phyloP scores from a whole-genome alignment of 2,888 invertebrate genomes.

The Diadromus collaris region DNA sequence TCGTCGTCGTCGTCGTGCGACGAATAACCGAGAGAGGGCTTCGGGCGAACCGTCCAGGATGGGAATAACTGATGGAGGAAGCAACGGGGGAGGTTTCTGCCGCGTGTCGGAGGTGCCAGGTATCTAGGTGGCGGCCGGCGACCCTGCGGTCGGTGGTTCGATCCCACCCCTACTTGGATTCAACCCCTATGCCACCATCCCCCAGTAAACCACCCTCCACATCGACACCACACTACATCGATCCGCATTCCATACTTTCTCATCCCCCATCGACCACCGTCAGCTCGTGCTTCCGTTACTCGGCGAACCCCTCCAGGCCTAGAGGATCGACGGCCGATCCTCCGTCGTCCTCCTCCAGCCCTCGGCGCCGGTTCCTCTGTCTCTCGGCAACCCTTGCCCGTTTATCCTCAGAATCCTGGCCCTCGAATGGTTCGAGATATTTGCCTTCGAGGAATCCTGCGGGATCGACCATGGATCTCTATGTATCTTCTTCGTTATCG shows the following conservation, averaged over 20 bases:
- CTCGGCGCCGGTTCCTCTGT: slow-evolving; percentile 25
- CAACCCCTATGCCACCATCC: slow-evolving; percentile 25
- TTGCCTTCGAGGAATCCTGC: slow-evolving; percentile 55
- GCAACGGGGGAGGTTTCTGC: slow-evolving; percentile 11
- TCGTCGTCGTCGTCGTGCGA: neutral
- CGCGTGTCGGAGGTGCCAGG: slow-evolving; percentile 41
- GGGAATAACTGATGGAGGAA: slow-evolving; percentile 35
- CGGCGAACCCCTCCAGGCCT: slow-evolving; percentile 43
- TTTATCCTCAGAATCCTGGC: slow-evolving; percentile 48
- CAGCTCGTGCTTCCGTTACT: slow-evolving; percentile 20
- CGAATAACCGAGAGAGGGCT: slow-evolving; percentile 1
- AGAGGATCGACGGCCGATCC: slow-evolving; percentile 38
- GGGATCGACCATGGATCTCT: slow-evolving; percentile 13
- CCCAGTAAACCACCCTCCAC: slow-evolving; percentile 1
- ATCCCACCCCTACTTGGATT: slow-evolving; percentile 19
- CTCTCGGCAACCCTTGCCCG: slow-evolving; percentile 12
- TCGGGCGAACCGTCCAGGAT: slow-evolving; percentile 1
- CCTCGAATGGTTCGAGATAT: slow-evolving; percentile 49
- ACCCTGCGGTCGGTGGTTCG: slow-evolving; percentile 47
- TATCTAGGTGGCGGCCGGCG: slow-evolving; percentile 43
- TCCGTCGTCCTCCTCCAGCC: slow-evolving; percentile 41
- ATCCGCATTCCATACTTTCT: slow-evolving; percentile 61
- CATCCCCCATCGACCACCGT: slow-evolving; percentile 46
- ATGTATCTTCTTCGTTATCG: slow-evolving; percentile 30
- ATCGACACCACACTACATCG: slow-evolving; percentile 58